Conservation (phyloP, 1,140 invertebrate species). For the Ridgeia piscesae region DNA sequence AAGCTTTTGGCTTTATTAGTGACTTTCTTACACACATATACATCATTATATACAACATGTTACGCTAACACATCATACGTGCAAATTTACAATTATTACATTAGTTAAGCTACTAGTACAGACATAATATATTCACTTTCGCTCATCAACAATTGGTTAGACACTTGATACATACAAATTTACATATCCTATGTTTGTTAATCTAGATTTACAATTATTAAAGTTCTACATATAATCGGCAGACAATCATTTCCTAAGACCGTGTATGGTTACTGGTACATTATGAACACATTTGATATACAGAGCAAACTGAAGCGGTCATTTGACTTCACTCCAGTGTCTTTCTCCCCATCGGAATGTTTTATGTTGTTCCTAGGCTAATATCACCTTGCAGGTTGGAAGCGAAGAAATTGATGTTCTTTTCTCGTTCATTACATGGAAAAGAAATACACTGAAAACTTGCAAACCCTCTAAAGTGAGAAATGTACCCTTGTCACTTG, state of each 20-base stretch:
- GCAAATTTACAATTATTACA: background rate
- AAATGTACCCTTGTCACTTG: background rate
- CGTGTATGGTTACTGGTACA: too few species aligned
- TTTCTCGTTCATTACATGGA: background rate
- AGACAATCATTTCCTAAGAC: too few species aligned
- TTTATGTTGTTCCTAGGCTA: background rate
- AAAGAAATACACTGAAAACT: background rate
- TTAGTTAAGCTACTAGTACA: background rate
- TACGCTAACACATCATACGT: background rate
- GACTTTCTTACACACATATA: background rate
- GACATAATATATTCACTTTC: background rate
- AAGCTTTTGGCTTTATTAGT: background rate
- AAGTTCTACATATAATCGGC: too few species aligned
- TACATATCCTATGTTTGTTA: background rate
- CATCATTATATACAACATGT: background rate
- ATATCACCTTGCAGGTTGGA: background rate
- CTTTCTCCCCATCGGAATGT: background rate
- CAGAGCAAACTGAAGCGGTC: background rate
- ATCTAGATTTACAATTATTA: background rate
- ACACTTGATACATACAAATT: background rate
- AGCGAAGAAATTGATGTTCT: background rate
- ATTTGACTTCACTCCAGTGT: background rate
- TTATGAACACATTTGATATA: constrained; percentile 1
- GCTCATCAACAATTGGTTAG: background rate
- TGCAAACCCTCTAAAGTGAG: background rate